A percentile compares a stretch with the other conserved stretches of the same genome.
phyloP scores from a whole-genome alignment of 2,888 invertebrate genomes.

The Chromoteleia sp. region DNA sequence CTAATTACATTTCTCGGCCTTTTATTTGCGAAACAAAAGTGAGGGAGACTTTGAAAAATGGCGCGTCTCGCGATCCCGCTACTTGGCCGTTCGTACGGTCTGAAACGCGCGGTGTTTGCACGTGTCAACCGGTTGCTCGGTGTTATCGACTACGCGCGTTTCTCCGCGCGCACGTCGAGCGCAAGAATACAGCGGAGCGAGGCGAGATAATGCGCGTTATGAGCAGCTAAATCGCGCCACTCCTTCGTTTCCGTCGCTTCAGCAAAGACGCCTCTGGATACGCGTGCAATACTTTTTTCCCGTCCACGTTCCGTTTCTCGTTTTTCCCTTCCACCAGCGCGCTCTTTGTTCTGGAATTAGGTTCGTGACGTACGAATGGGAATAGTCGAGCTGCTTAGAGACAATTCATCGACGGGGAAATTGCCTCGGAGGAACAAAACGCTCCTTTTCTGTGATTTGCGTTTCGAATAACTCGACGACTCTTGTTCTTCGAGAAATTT shows the following conservation, averaged over 20 bases:
- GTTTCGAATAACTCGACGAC: no score
- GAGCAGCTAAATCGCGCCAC: conserved; percentile 71
- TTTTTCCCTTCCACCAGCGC: conserved; percentile 2
- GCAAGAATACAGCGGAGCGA: conserved; percentile 23
- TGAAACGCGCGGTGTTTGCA: conserved; percentile 43
- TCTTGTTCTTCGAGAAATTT: not conserved
- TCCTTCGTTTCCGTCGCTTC: conserved; percentile 65
- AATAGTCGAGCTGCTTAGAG: not conserved
- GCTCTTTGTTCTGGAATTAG: conserved; percentile 38
- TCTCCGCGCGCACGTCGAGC: conserved; percentile 43
- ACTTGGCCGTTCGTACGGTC: not conserved
- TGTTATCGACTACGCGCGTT: conserved; percentile 44
- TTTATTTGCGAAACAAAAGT: not conserved
- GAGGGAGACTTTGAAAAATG: conserved; percentile 9
- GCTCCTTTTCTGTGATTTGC: no score
- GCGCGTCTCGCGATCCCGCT: conserved; percentile 11
- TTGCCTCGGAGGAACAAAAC: not conserved
- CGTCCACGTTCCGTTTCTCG: conserved; percentile 2
- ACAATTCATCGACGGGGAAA: conserved; percentile 22
- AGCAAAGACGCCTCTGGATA: conserved; percentile 41
- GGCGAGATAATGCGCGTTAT: conserved; percentile 62
- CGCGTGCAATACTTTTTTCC: not conserved
- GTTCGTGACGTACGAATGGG: conserved; percentile 23
- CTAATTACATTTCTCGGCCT: no score
- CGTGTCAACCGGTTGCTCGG: conserved; percentile 45